Conservation (phyloP, 2,888 invertebrate species). For the Protodeltote pygarga region DNA sequence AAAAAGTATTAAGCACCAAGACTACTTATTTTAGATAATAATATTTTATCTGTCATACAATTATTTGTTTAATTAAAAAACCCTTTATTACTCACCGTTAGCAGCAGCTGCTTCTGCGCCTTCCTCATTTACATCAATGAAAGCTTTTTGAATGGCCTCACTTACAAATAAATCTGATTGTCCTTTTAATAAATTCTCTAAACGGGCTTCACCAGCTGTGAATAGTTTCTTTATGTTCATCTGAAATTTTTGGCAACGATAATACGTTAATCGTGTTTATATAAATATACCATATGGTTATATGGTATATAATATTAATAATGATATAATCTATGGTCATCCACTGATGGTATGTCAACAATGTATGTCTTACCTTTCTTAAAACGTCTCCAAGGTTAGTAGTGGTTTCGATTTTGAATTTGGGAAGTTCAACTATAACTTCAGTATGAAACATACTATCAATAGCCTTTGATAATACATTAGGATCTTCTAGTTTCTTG, state of each 20-base stretch:
- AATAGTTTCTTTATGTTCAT: conserved; percentile 65
- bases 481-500: conserved; percentile 83
- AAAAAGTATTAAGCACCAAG: too few species aligned
- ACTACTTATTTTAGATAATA: conserved; percentile 19
- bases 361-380: conserved; percentile 80
- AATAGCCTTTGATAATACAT: conserved; percentile 74
- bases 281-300: too few species aligned
- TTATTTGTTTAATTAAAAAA: not conserved
- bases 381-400: conserved; percentile 88
- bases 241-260: conserved; percentile 50
- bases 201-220: conserved; percentile 78
- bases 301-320: too few species aligned
- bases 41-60: conserved; percentile 36
- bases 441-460: conserved; percentile 73
- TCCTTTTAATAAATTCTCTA: conserved; percentile 87
- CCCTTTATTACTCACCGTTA: conserved; percentile 88
- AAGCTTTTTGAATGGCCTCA: conserved; percentile 92
- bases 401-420: conserved; percentile 92
- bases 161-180: conserved; percentile 84
- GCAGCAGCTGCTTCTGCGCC: conserved; percentile 95
- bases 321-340: too few species aligned
- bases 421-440: conserved; percentile 90
- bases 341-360: not conserved
- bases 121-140: conserved; percentile 94
- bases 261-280: not conserved